Evolutionary conservation across 2,797 vertebrate genomes (phyloP), one percentile per base, ranked within the genome.

Genomic region (Hozukius guyotensis): DNA sequence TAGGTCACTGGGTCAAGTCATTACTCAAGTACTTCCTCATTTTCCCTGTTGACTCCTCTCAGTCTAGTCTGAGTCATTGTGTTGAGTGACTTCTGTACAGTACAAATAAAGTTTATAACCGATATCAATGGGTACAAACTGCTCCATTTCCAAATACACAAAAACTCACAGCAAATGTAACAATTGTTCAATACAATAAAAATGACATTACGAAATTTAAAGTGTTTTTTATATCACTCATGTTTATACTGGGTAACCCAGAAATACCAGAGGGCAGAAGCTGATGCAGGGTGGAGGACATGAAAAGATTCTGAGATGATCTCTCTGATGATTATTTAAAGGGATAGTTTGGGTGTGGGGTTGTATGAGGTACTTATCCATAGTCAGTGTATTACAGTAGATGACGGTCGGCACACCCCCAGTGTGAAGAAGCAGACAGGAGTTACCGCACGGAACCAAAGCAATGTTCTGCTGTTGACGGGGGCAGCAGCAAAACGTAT

Each of bases 11-110:
- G 16, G 12, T 16, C 42, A 36, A 29, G 52, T 73, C 32, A 62
- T 68, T 25, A 20, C 22, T 73, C 4, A 25, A 36, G 38, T 34
- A 67, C 74, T 77, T 78, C 53, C 60, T 75, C 6, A 52, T 10
- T 3, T 57, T 53, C 18, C 46, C 3, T 46, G n/a, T 69, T 87
- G 16, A 61, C 4, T 36, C 24, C 20, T 56, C 25, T 53, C n/a
- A 60, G 25, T 38, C 4, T 52, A 20, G 6, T 53, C 24, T 13
- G 36, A 27, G 22, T 13, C 18, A 24, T 31, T 24, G 16, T 29
- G 4, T 2, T 16, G 20, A 72, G 27, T 22, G 27, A 16, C 25
- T 27, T 13, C 53, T 38, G 22, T 52, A 34, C 32, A 46, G 3
- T 14, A 29, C 2, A 4, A 65, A 25, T 24, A 11, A 7, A 2